Evolutionary conservation across 2,113 vertebrate genomes (phyloP), one percentile per base, ranked within the genome.

Genomic region (Corythornis cristatus): DNA sequence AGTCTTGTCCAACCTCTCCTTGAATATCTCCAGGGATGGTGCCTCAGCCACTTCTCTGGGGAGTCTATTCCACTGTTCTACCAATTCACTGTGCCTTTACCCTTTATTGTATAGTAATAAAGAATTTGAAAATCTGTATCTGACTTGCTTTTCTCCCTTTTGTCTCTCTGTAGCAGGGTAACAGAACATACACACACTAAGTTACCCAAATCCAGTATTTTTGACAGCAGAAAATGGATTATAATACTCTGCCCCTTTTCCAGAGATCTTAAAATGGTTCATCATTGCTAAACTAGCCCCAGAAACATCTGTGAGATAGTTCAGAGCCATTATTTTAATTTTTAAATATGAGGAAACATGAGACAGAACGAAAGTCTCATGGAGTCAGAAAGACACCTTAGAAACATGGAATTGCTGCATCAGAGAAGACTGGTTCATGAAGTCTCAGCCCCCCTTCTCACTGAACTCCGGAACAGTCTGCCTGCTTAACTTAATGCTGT

Each of bases 281-380:
- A 10, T 85, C 82, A 87, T 85, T 72, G 46, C 79, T 91, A 89
- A 77, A 83, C 92, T 78, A 80, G 56, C 9, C 74, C 91, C 62
- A 83, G 58, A 93, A 92, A 45, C 20, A 20, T 45, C 0, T 2
- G 5, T 85, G 71, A 93, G 58, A 60, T 31, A 66, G 42, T 65
- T 35, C 65, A 51, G 12, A 79, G 58, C 28, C 42, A 73, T 50
- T 60, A 37, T 72, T 75, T 67, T 64, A 0, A 18, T 74, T 93
- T 87, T 81, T 50, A 84, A 89, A 71, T 71, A 65, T 12, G n/a
- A 91, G 61, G 50, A 88, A 84, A 90, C 61, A 35, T 8, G 40
- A 94, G 79, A 60, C 25, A 54, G 20, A 86, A 23, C 25, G 62
- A 86, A 75, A 75, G 54, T n/a, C 68, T 91, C 22, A 33, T 5